A percentile compares a stretch with the other conserved stretches of the same genome.
Evolutionary conservation across 2,888 invertebrate species (phyloP).

Genomic region (Steinernema carpocapsae): DNA sequence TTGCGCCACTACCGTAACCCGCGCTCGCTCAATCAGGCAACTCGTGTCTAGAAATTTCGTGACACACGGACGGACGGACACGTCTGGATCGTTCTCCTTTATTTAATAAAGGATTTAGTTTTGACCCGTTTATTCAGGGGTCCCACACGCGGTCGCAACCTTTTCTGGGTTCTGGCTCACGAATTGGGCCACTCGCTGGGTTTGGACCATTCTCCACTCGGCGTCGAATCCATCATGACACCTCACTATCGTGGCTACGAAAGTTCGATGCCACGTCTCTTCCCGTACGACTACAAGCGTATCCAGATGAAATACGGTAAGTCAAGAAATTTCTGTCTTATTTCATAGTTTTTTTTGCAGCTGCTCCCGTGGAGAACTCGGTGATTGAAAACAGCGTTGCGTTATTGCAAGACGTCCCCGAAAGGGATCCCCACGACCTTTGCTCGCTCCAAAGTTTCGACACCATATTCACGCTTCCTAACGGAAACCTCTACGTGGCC

Average conservation of each 20-base stretch:
- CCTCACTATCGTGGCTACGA: constrained; percentile 21
- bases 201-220: constrained; percentile 70
- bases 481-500: constrained; percentile 6
- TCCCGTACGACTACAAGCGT: constrained; percentile 8
- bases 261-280: constrained; percentile 1
- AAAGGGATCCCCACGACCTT: neutral
- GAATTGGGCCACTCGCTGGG: constrained; percentile 96
- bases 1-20: too few relatives aligned
- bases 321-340: neutral
- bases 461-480: constrained; percentile 14
- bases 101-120: too few relatives aligned
- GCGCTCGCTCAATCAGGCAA: too few relatives aligned
- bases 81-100: too few relatives aligned
- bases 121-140: constrained; percentile 40
- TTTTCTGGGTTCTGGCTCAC: constrained; percentile 79
- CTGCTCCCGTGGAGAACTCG: neutral
- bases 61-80: too few relatives aligned
- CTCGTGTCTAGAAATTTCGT: too few relatives aligned
- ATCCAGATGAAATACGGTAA: constrained; percentile 29
- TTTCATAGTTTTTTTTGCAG: neutral
- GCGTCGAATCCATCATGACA: constrained; percentile 23
- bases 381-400: neutral
- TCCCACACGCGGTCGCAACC: constrained; percentile 68
- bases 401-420: neutral
- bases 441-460: neutral